These are phyloP conservation scores for Clarias batrachus DNA, from an alignment of 2,113 vertebrate species.

Conservation along the genomic window DNA sequence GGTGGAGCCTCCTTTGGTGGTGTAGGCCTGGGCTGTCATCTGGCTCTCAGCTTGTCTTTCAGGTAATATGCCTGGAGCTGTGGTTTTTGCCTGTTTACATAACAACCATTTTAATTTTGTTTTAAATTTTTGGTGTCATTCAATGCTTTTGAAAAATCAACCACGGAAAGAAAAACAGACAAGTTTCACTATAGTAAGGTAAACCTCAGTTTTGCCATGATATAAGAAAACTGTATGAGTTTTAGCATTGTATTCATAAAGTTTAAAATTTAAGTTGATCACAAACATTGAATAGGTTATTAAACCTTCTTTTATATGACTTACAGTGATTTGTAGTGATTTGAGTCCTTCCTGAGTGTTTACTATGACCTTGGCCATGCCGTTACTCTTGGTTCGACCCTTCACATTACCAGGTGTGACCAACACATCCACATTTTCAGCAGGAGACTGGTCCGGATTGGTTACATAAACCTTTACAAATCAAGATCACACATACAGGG, in stretches of 20 bases:
- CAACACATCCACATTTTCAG: slow-evolving; percentile 50
- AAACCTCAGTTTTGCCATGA: background rate
- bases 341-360: slow-evolving; percentile 47
- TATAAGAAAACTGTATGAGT: background rate
- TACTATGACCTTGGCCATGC: slow-evolving; percentile 57
- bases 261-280: background rate
- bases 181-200: background rate
- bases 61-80: background rate
- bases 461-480: slow-evolving; percentile 64
- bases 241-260: background rate
- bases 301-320: background rate
- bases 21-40: no score
- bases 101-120: background rate
- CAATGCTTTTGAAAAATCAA: background rate
- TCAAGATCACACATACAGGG: background rate
- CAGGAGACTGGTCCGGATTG: slow-evolving; percentile 69
- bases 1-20: no score
- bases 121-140: background rate
- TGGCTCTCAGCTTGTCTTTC: slow-evolving; percentile 48
- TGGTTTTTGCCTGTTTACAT: slow-evolving; percentile 59
- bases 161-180: no score
- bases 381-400: slow-evolving; percentile 32
- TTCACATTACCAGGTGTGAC: background rate
- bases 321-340: slow-evolving; percentile 53
- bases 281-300: background rate